Percentiles rank a stretch among this genome's conserved stretches.
Conservation (phyloP, 2,888 invertebrate genomes). For the Cactoblastis cactorum region DNA sequence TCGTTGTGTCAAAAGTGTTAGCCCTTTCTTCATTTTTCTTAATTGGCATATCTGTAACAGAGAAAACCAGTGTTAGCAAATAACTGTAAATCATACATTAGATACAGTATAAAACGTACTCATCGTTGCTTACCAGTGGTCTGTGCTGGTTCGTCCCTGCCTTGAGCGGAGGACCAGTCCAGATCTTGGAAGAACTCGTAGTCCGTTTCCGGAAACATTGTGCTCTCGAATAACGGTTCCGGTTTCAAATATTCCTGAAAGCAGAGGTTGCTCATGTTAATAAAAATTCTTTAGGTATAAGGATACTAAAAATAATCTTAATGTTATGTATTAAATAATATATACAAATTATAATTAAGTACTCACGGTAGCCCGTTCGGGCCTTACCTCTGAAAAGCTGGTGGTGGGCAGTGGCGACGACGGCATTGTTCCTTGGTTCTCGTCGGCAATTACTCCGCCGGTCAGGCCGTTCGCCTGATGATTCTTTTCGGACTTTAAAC, state of each 20-base stretch:
- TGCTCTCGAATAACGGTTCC: slow-evolving; percentile 63
- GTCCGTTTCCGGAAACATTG: slow-evolving; percentile 73
- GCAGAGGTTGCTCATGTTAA: slow-evolving; percentile 43
- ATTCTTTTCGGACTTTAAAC: slow-evolving; percentile 70
- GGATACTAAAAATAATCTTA: slow-evolving; percentile 48
- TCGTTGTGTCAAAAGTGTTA: slow-evolving; percentile 63
- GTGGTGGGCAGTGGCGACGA: slow-evolving; percentile 46
- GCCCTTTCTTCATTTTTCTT: slow-evolving; percentile 58
- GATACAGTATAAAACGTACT: neutral
- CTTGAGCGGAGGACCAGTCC: slow-evolving; percentile 79
- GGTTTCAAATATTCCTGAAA: slow-evolving; percentile 71
- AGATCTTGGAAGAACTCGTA: slow-evolving; percentile 87
- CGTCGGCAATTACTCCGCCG: slow-evolving; percentile 65
- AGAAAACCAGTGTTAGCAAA: slow-evolving; percentile 13
- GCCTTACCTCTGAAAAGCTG: slow-evolving; percentile 72
- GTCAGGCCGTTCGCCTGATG: slow-evolving; percentile 56
- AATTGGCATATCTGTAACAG: slow-evolving; percentile 46
- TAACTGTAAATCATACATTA: too few relatives aligned
- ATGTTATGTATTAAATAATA: slow-evolving; percentile 31
- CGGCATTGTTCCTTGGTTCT: slow-evolving; percentile 42
- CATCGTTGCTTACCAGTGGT: slow-evolving; percentile 74
- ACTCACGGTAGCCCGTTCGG: slow-evolving; percentile 55
- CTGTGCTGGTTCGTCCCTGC: slow-evolving; percentile 70
- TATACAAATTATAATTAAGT: slow-evolving; percentile 33
- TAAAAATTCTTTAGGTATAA: slow-evolving; percentile 24